Evolutionary conservation across 92 coral and sea anemone species (phyloP).

Genomic region (Paragorgia papillata): DNA sequence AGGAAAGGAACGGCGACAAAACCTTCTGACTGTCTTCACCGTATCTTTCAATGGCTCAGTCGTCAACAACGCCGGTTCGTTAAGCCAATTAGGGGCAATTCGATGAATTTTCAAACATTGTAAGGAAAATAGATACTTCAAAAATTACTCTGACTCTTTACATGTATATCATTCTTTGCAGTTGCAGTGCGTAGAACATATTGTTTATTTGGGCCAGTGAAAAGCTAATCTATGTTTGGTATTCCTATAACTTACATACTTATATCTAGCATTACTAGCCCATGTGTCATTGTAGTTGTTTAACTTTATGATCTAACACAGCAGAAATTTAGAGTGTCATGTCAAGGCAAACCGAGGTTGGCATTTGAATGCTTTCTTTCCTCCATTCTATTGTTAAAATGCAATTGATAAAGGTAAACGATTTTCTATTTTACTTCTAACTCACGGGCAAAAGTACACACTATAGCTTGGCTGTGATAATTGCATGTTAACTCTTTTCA

Average conservation of each 20-base stretch:
- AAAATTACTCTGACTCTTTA: no score
- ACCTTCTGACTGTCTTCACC: no score
- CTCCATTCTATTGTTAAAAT: constrained; percentile 29
- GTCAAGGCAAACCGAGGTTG: constrained; percentile 16
- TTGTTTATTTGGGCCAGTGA: not conserved
- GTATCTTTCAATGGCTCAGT: no score
- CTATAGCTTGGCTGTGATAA: not conserved
- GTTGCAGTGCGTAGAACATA: not conserved
- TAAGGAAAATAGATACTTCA: no score
- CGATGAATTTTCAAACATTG: no score
- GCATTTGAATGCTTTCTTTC: constrained; percentile 27
- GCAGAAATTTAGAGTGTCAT: constrained; percentile 13
- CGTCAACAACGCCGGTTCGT: no score
- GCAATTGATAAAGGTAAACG: constrained; percentile 2
- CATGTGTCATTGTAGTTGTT: constrained; percentile 41
- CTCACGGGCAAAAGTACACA: constrained; percentile 14
- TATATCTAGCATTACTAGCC: constrained; percentile 16
- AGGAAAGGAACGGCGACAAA: no score
- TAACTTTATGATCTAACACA: constrained; percentile 46
- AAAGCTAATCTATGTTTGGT: not conserved
- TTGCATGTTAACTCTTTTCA: constrained; percentile 12
- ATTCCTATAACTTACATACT: not conserved
- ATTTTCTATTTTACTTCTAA: constrained; percentile 46
- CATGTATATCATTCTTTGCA: no score
- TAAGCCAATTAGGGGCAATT: no score